Percentiles rank a stretch among this genome's conserved stretches.
Evolutionary conservation across 2,797 vertebrate species (phyloP).

Genomic region (Hippocampus kuda): DNA sequence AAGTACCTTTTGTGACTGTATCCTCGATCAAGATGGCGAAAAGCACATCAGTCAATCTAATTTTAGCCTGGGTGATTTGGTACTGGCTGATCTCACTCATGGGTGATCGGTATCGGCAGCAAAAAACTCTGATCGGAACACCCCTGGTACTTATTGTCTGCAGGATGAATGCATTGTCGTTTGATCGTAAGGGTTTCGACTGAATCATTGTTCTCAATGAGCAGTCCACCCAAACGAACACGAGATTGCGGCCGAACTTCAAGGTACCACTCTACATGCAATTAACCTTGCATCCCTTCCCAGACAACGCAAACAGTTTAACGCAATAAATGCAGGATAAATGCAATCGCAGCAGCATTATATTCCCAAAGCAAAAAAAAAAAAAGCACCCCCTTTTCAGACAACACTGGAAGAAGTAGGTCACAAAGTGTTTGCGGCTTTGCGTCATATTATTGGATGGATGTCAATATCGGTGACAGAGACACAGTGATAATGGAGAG

Average conservation of each 20-base stretch:
- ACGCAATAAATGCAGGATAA: background rate
- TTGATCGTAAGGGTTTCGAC: too few species aligned
- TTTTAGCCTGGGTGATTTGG: background rate
- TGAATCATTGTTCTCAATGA: background rate
- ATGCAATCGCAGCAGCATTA: conserved; percentile 17
- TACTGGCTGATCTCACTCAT: too few species aligned
- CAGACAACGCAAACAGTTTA: background rate
- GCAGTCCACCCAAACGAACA: background rate
- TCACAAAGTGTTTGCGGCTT: background rate
- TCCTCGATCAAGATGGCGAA: background rate
- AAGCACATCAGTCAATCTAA: background rate
- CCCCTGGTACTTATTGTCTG: too few species aligned
- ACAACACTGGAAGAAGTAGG: background rate
- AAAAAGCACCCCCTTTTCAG: too few species aligned
- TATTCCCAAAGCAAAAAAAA: conserved; percentile 16
- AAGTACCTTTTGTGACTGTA: too few species aligned
- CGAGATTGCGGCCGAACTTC: background rate
- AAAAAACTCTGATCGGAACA: too few species aligned
- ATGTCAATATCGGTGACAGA: background rate
- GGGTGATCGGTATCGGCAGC: too few species aligned
- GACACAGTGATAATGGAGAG: background rate
- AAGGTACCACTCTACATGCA: background rate
- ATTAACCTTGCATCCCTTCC: background rate
- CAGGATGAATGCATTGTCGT: too few species aligned
- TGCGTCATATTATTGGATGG: background rate